Evolutionary conservation across 1,140 invertebrate species (phyloP).

Genomic region (Gryllus bimaculatus): DNA sequence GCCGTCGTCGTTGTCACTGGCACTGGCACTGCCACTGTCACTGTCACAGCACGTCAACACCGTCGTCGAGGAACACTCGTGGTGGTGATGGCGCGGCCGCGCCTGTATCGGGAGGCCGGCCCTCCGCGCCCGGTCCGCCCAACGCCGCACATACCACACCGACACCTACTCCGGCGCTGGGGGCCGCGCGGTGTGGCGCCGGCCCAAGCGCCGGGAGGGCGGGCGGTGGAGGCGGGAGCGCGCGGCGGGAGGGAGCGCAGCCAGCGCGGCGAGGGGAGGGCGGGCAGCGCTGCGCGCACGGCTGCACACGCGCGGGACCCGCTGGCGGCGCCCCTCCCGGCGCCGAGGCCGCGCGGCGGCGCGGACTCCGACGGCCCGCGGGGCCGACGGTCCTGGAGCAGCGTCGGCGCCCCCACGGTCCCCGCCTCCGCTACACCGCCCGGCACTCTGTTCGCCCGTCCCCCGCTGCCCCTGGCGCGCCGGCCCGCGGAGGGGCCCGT

Average conservation of each 20-base stretch:
- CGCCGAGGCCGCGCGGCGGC: too few species aligned
- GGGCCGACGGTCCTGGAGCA: too few species aligned
- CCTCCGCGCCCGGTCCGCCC: not conserved
- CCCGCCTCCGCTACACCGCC: too few species aligned
- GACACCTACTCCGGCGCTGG: not conserved
- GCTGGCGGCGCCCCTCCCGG: too few species aligned
- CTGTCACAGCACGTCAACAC: not conserved
- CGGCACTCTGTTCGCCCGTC: too few species aligned
- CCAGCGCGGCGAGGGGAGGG: constrained; percentile 6
- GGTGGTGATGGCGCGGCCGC: constrained; percentile 26
- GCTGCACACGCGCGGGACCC: constrained; percentile 22
- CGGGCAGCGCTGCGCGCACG: constrained; percentile 13
- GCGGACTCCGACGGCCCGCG: too few species aligned
- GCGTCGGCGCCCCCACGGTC: too few species aligned
- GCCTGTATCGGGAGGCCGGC: constrained; percentile 10
- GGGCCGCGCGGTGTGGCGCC: constrained; percentile 25
- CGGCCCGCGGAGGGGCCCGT: constrained; percentile 23
- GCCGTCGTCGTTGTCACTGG: not conserved
- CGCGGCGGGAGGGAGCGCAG: not conserved
- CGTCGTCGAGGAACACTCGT: not conserved
- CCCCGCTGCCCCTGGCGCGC: constrained; percentile 9
- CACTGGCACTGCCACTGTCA: constrained; percentile 9
- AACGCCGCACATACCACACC: constrained; percentile 15
- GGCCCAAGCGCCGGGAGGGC: constrained; percentile 14
- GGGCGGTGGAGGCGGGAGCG: constrained; percentile 21